Percentiles rank a stretch among this genome's conserved stretches.
Conservation (phyloP, 2,113 vertebrate species). For the Canis aureus region DNA sequence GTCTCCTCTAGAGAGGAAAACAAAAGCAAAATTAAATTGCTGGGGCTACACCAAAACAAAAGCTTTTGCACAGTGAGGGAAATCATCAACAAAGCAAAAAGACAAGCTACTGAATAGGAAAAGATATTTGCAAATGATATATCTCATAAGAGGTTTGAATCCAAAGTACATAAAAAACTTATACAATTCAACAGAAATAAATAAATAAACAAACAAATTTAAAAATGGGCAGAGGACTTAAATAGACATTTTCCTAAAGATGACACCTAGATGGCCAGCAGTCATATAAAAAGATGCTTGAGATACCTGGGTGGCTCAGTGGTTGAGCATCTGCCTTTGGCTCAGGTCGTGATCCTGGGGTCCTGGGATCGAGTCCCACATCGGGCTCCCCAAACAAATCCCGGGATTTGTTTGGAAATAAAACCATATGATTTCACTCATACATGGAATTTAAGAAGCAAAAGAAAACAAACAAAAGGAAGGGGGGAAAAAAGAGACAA, state of each 20-base stretch:
- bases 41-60: background rate
- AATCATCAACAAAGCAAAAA: background rate
- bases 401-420: too few relatives aligned
- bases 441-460: background rate
- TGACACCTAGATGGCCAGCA: background rate
- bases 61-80: background rate
- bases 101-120: background rate
- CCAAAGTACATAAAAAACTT: background rate
- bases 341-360: too few relatives aligned
- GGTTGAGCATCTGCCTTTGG: too few relatives aligned
- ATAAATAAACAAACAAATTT: too few relatives aligned
- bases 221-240: background rate
- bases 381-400: too few relatives aligned
- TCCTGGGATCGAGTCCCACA: too few relatives aligned
- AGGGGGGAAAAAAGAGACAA: background rate
- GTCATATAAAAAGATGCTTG: background rate
- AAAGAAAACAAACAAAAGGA: background rate
- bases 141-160: background rate
- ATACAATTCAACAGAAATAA: background rate
- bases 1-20: background rate
- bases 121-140: background rate
- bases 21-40: background rate
- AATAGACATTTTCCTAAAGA: background rate
- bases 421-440: background rate
- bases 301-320: too few relatives aligned